Evolutionary conservation across 2,797 vertebrate species (phyloP), one percentile per base, ranked within the genome.

Genomic region (Squalus acanthias): DNA sequence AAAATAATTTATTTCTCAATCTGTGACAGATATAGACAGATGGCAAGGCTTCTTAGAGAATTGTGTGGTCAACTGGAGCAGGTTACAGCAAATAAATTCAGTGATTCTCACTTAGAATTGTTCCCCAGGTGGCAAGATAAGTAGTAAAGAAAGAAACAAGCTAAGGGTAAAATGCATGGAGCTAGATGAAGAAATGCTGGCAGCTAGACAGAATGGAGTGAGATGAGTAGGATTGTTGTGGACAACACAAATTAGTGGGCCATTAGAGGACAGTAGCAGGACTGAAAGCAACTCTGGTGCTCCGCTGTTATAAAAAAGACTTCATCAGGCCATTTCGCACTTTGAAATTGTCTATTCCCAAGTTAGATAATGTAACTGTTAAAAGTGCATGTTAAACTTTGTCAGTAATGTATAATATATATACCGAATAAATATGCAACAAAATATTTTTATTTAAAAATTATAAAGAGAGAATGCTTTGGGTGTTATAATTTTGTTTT

Each of bases 1-100:
- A 95, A 76, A 72, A 95, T 95, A 76, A 74, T 76, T 57, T 95
- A 76, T 76, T 74, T 95, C 70, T 95, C 26, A 57, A 95, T 95
- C 94, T 95, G 70, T 76, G 46, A 46, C 70, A 95, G 12, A 95
- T 76, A 24, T 9, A 29, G 24, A 74, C 94, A 95, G 70, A 72
- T 72, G 67, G 94, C 69, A 72, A n/a, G 67, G 70, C 50, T 95
- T 95, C 69, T 57, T 74, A 57, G 94, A 95, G 67, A 95, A 74
- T 76, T 95, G 50, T 95, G 70, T 72, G 69, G 53, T 95, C 70
- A 95, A 76, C 69, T 95, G 50, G 69, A 95, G 91, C 53, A 76
- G 70, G 94, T 74, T 72, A 72, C 50, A 95, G 70, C 94, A 74
- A 76, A 74, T 76, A 57, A 95, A 95, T 95, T 76, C 70, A 95